Conservation (phyloP, 2,113 vertebrate species). For the Loxodonta africana region DNA sequence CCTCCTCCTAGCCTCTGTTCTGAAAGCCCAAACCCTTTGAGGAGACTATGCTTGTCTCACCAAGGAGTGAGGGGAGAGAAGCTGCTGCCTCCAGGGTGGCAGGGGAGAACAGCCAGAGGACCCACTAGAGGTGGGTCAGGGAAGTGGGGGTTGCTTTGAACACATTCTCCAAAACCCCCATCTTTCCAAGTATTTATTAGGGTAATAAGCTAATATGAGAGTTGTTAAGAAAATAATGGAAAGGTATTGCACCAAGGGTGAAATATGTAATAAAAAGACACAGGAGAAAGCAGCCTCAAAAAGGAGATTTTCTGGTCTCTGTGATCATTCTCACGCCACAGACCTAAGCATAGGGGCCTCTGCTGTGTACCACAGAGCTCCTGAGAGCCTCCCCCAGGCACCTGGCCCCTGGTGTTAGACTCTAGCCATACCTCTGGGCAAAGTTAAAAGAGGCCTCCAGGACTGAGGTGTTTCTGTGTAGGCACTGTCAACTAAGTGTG, state of each 20-base stretch:
- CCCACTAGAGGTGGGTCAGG: background rate
- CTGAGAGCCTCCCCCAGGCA: background rate
- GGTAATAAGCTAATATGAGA: background rate
- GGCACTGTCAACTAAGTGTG: background rate
- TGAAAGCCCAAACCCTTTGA: background rate
- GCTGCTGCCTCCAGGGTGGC: background rate
- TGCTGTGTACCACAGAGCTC: fast-evolving
- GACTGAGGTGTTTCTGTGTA: background rate
- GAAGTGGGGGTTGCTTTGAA: background rate
- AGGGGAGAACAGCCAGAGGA: background rate
- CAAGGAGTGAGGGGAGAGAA: background rate
- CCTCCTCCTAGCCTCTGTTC: background rate
- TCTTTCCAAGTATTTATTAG: background rate
- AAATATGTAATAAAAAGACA: background rate
- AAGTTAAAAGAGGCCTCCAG: background rate
- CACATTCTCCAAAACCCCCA: background rate
- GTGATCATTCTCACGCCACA: background rate
- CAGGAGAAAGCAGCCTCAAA: background rate
- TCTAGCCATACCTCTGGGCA: background rate
- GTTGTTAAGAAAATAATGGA: background rate
- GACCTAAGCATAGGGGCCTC: background rate
- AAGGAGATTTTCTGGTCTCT: background rate
- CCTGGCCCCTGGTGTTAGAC: background rate
- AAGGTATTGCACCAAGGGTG: background rate
- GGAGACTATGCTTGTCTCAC: background rate